phyloP scores from a whole-genome alignment of 2,888 invertebrate genomes.

The Tubulanus polymorphus region DNA sequence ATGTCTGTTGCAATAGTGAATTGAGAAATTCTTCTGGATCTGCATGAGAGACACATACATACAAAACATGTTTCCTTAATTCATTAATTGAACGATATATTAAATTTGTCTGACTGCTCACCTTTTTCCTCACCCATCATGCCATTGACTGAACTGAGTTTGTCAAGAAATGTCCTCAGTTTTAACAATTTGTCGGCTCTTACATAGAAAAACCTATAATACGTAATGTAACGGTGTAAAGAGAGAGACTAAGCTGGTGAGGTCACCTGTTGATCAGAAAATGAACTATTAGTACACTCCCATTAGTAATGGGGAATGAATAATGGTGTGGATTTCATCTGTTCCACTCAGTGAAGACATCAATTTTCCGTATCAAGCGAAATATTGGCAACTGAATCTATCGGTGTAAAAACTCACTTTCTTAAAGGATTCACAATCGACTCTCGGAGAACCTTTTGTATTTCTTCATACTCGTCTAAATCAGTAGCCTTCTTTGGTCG shows the following conservation, averaged over 20 bases:
- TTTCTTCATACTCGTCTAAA: conserved; percentile 58
- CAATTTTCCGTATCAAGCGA: too few species aligned
- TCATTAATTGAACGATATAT: neutral
- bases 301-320: too few species aligned
- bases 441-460: conserved; percentile 66
- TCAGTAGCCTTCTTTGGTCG: conserved; percentile 60
- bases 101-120: conserved; percentile 25
- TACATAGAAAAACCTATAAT: conserved; percentile 73
- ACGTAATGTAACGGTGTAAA: too few species aligned
- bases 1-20: conserved; percentile 82
- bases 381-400: too few species aligned
- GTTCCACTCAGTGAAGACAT: too few species aligned
- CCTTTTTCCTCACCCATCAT: conserved; percentile 88
- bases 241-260: too few species aligned
- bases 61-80: neutral
- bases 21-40: conserved; percentile 98
- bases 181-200: conserved; percentile 95
- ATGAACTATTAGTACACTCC: too few species aligned
- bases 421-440: conserved; percentile 95
- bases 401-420: too few species aligned
- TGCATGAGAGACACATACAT: conserved; percentile 43
- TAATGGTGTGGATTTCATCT: too few species aligned
- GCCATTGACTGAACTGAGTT: conserved; percentile 84
- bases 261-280: neutral
- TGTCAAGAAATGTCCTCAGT: conserved; percentile 79